These are phyloP conservation scores for Cebidichthys violaceus DNA, from an alignment of 2,113 vertebrate genomes.

Conservation along the genomic window DNA sequence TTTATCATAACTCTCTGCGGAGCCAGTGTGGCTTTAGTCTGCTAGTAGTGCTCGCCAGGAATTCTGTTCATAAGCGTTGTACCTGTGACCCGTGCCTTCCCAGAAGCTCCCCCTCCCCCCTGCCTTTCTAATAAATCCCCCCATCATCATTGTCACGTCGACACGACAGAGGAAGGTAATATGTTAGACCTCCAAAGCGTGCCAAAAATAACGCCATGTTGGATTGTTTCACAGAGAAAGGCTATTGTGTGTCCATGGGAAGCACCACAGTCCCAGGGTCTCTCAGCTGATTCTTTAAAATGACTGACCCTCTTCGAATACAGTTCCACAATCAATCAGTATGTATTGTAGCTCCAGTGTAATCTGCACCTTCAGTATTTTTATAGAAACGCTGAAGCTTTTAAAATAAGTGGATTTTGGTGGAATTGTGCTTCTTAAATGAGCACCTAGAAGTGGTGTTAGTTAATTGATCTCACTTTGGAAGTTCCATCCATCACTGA, in stretches of 20 bases:
- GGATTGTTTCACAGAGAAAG: conserved; percentile 79
- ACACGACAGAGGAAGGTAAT: conserved; percentile 72
- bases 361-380: not conserved
- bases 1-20: conserved; percentile 45
- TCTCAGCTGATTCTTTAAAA: conserved; percentile 64
- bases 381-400: not conserved
- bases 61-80: conserved; percentile 43
- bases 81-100: conserved; percentile 67
- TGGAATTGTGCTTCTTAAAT: conserved; percentile 2
- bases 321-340: not conserved
- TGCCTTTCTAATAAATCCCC: conserved; percentile 80
- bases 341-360: not conserved
- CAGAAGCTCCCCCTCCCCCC: conserved; percentile 43
- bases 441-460: not conserved
- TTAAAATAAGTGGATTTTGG: not conserved
- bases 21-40: conserved; percentile 26
- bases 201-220: conserved; percentile 80
- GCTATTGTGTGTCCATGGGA: conserved; percentile 82
- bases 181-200: conserved; percentile 68
- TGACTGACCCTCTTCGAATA: not conserved
- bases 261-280: conserved; percentile 72
- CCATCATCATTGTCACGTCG: conserved; percentile 73
- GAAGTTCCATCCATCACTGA: conserved; percentile 30
- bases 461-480: conserved; percentile 10
- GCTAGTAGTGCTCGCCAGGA: conserved; percentile 28